Conservation (phyloP, 2,113 vertebrate species). For the Panthera uncia region DNA sequence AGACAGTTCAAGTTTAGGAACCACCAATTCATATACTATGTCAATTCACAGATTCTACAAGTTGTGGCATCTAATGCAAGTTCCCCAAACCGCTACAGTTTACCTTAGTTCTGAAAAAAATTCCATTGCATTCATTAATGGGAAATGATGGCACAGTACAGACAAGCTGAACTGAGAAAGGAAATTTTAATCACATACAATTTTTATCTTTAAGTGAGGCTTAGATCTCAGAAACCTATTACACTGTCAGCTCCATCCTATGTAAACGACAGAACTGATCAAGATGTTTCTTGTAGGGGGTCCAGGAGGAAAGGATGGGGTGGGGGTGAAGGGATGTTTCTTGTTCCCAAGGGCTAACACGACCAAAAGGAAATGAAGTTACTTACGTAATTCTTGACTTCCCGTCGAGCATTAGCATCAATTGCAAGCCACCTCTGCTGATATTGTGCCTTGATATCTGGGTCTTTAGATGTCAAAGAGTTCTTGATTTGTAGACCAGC, state of each 20-base stretch:
- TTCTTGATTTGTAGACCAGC: constrained; percentile 99
- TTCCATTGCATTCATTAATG: neutral
- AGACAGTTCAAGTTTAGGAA: neutral
- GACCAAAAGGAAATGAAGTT: neutral
- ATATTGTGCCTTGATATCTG: constrained; percentile 95
- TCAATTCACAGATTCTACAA: neutral
- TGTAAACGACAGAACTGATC: neutral
- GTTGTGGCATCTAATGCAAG: constrained; percentile 19
- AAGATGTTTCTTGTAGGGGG: neutral
- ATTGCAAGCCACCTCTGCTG: constrained; percentile 99
- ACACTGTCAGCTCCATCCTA: neutral
- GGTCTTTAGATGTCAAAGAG: constrained; percentile 98
- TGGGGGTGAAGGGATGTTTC: neutral
- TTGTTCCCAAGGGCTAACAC: neutral
- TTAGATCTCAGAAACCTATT: neutral
- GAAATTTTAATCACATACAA: constrained; percentile 21
- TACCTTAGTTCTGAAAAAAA: neutral
- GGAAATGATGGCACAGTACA: neutral
- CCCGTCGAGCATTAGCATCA: constrained; percentile 93
- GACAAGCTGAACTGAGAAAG: neutral
- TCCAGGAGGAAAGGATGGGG: neutral
- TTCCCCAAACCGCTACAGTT: neutral
- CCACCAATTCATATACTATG: neutral
- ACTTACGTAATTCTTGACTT: constrained; percentile 98
- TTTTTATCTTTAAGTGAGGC: neutral